Percentiles rank a stretch among this genome's conserved stretches.
Evolutionary conservation across 2,888 invertebrate species (phyloP).

Genomic region (Ormyrus labotus): DNA sequence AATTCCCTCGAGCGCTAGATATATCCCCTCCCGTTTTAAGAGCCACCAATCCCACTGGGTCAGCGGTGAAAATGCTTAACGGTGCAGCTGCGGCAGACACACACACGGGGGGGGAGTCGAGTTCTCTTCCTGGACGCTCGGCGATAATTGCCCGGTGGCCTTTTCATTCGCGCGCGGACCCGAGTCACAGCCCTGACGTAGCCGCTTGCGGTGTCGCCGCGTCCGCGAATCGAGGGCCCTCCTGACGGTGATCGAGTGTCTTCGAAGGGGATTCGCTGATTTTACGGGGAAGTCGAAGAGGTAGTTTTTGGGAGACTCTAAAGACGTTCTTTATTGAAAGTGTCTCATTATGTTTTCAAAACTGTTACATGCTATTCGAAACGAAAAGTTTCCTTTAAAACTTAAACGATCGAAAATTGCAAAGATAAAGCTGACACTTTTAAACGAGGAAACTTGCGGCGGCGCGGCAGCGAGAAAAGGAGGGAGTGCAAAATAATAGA

Average conservation of each 20-base stretch:
- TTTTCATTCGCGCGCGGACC: not conserved
- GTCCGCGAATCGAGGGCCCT: too few species aligned
- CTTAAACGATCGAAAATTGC: too few species aligned
- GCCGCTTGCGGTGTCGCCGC: too few species aligned
- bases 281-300: not conserved
- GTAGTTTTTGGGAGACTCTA: not conserved
- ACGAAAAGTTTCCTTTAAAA: too few species aligned
- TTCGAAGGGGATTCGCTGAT: too few species aligned
- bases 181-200: too few species aligned
- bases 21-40: too few species aligned
- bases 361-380: too few species aligned
- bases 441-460: too few species aligned
- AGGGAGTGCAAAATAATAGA: conserved; percentile 36
- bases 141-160: not conserved
- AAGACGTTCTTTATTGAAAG: not conserved
- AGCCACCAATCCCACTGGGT: conserved; percentile 66
- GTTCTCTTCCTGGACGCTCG: conserved; percentile 66
- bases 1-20: conserved; percentile 6
- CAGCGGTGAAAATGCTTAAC: conserved; percentile 74
- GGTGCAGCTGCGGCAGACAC: conserved; percentile 49
- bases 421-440: too few species aligned
- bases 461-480: not conserved
- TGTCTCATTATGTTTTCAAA: not conserved
- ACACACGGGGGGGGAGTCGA: conserved; percentile 59
- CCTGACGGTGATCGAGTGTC: too few species aligned